Base-by-base conservation (phyloP, 2,888 invertebrate genomes). In the Cerastis rubricosa region DNA sequence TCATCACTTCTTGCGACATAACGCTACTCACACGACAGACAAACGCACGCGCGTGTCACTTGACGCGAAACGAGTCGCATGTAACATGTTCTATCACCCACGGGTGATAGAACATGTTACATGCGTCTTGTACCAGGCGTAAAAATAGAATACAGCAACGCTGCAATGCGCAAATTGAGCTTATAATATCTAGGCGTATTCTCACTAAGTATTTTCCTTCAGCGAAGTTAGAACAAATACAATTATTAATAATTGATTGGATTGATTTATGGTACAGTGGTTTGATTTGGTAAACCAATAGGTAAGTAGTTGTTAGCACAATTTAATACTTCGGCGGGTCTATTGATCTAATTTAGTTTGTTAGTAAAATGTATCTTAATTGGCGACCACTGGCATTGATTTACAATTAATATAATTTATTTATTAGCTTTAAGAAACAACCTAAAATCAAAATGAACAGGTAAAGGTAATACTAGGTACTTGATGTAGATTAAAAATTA, bases 301-400 rank as follows among this genome's bases (percentile, higher is more conserved):
- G 45, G 22, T 61, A 54, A 68, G 51, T 61, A 68, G 35, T 77
- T 25, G 77, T 14, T 3, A 51, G 25, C 9, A 68, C 25, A 77
- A 47, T 63, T 61, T 69, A 77, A 69, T 77, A 54, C 35, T 63
- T 77, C 22, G n/a, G 7, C 14, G 9, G 17, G n/a, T 63, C 51
- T n/a, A 22, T 63, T 69, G 45, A 25, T 68, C 35, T 77, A 49
- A 74, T 74, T 66, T 61, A 54, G 45, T 77, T 77, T 63, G 45
- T 61, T 61, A 45, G 5, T 29, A 25, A 57, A 78, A 57, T 78
- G 22, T 11, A 63, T 47, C 35, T 69, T 29, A 25, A 64, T 77
- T 70, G 35, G n/a, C 43, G 6, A 29, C 43, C 19, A 7, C 7
- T 12, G 17, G 1, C n/a, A 29, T 22, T 71, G 65, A 49, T 51